phyloP scores from a whole-genome alignment of 2,113 vertebrate genomes.

The Probosciger aterrimus region DNA sequence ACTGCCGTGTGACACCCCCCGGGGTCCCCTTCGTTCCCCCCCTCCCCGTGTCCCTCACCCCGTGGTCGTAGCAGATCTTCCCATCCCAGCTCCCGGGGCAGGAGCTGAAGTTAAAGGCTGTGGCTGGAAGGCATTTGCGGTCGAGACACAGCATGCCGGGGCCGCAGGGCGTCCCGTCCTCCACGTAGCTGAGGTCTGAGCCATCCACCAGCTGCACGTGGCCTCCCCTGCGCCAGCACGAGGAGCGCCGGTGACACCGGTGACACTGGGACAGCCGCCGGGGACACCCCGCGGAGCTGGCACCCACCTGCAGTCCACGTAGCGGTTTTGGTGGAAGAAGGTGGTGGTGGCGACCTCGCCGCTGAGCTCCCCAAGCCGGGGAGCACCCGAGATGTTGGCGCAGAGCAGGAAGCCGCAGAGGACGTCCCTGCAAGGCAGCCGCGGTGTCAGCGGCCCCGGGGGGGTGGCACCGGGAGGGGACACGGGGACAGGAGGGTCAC shows the following conservation, averaged over 20 bases:
- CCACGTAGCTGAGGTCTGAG: conserved; percentile 91
- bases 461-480: not conserved
- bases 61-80: conserved; percentile 87
- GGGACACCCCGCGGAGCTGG: rapidly evolving
- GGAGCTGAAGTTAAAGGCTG: conserved; percentile 91
- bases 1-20: rapidly evolving
- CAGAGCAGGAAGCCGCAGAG: conserved; percentile 93
- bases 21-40: rapidly evolving
- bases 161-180: conserved; percentile 90
- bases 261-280: too few relatives aligned
- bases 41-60: conserved; percentile 70
- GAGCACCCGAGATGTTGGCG: conserved; percentile 84
- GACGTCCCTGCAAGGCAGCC: conserved; percentile 79
- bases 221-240: conserved; percentile 77
- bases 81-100: conserved; percentile 83
- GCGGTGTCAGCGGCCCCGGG: rapidly evolving
- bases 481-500: not conserved
- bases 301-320: conserved; percentile 89
- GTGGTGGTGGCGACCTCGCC: conserved; percentile 91
- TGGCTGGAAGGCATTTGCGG: conserved; percentile 88
- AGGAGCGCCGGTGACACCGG: rapidly evolving
- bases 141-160: conserved; percentile 95
- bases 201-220: conserved; percentile 91
- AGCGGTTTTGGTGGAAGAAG: conserved; percentile 92
- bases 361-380: conserved; percentile 86